Evolutionary conservation across 2,888 invertebrate species (phyloP), one percentile per base, ranked within the genome.

Genomic region (Plusia festucae): DNA sequence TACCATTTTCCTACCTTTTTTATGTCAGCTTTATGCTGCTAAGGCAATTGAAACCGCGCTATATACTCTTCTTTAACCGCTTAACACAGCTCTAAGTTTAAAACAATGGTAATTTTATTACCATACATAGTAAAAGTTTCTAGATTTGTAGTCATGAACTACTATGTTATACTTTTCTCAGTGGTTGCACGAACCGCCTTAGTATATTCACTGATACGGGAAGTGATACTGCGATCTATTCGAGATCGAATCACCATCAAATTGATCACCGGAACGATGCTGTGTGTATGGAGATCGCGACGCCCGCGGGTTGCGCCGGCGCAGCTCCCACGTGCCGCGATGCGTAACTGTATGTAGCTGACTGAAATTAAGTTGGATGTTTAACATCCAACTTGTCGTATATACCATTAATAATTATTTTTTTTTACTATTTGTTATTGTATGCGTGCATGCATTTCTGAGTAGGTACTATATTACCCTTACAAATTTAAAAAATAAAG

Each of bases 241-340:
- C 8, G 18, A 52, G 53, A 73, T 62, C 57, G 62, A 22, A 70
- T 62, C 70, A 73, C 49, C 62, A 57, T 46, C 57, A 66, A 61
- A 71, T 70, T 72, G 73, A 66, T 69, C 68, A 66, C 56, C 63
- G 69, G 62, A 76, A 63, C 65, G 59, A 60, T 76, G 70, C 60
- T 65, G 53, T 61, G 57, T 81, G 82, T 80, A 79, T 78, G 79
- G 70, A 79, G 79, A 81, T 79, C 76, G 72, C 65, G 61, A 55
- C 53, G 84, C 83, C 82, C 77, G 80, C 80, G 83, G 79, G 70
- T 76, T 73, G 78, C 83, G 81, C 84, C 52, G 54, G 83, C 82
- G 82, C 83, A 75, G 75, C 84, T 88, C 88, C 88, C 88, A 73
- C 70, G 73, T 73, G 73, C 62, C 70, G 57, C 84, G 85, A 79